Base-by-base conservation (phyloP, 2,888 invertebrate genomes). In the Zhuqinia jingwanae region DNA sequence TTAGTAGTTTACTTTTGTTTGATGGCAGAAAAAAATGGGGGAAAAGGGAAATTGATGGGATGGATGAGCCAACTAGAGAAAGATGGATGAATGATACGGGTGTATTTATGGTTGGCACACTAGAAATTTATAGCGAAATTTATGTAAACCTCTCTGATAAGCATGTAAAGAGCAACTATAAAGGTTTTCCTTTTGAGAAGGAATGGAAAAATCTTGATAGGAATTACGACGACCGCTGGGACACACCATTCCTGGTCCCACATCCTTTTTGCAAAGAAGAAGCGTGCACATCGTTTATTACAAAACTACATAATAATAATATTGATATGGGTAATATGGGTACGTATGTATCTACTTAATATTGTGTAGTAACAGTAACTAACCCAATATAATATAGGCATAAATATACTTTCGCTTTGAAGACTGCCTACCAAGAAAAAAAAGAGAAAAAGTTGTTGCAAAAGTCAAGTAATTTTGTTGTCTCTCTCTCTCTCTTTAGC, bases 381-480 rank as follows among this genome's bases (percentile, higher is more conserved):
- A 30, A 27, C 30, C 60, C 30, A 30, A 30, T 30, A 30, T 30
- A 63, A n/a, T n/a, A n/a, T n/a, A n/a, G n/a, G n/a, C n/a, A n/a
- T n/a, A n/a, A n/a, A n/a, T n/a, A n/a, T n/a, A n/a, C n/a, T n/a
- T n/a, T n/a, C n/a, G n/a, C n/a, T n/a, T n/a, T n/a, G n/a, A n/a
- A n/a, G n/a, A n/a, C n/a, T n/a, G n/a, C n/a, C 30, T 17, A 58
- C 27, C 27, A 27, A 63, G 1, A 27, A 63, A 1, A 13, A 27
- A 5, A 63, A 63, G 30, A n/a, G 17, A 30, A 63, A 10, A 63
- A 63, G n/a, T n/a, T n/a, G 30, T 63, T 63, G 60, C 30, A 63
- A 63, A 45, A 79, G 47, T 70, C 56, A 70, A 70, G 42, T 80
- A 56, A 22, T 58, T 65, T 47, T 13, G 2, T 30, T 63, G 27